phyloP scores from a whole-genome alignment of 2,888 invertebrate genomes.

The Heliconius hortense region DNA sequence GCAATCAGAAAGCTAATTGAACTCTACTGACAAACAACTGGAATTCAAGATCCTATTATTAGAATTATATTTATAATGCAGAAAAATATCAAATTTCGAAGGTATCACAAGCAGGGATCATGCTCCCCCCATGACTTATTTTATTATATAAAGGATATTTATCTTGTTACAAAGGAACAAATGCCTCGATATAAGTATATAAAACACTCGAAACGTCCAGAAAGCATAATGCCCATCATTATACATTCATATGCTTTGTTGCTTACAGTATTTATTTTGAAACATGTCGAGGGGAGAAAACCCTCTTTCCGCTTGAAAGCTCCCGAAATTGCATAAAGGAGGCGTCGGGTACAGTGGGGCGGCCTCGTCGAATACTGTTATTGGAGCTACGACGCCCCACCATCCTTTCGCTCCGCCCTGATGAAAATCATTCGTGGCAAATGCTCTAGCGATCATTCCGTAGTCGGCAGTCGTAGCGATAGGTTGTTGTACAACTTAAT shows the following conservation, averaged over 20 bases:
- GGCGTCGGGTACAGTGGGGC: conserved; percentile 62
- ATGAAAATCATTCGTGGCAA: conserved; percentile 61
- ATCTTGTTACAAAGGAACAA: conserved; percentile 77
- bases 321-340: conserved; percentile 71
- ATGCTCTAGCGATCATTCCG: conserved; percentile 58
- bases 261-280: conserved; percentile 81
- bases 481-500: conserved; percentile 51
- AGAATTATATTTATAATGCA: conserved; percentile 60
- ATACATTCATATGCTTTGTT: conserved; percentile 81
- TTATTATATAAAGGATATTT: conserved; percentile 65
- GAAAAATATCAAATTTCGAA: conserved; percentile 76
- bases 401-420: conserved; percentile 66
- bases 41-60: conserved; percentile 53
- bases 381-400: conserved; percentile 69
- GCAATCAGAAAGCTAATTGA: neutral
- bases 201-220: conserved; percentile 78
- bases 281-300: conserved; percentile 74
- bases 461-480: conserved; percentile 54
- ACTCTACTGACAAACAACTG: conserved; percentile 1
- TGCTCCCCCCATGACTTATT: conserved; percentile 65
- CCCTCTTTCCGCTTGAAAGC: conserved; percentile 78
- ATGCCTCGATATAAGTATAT: conserved; percentile 73
- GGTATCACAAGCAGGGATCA: conserved; percentile 70
- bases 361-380: conserved; percentile 54
- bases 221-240: conserved; percentile 80